Evolutionary conservation across 2,113 vertebrate genomes (phyloP).

Genomic region (Macaca mulatta): DNA sequence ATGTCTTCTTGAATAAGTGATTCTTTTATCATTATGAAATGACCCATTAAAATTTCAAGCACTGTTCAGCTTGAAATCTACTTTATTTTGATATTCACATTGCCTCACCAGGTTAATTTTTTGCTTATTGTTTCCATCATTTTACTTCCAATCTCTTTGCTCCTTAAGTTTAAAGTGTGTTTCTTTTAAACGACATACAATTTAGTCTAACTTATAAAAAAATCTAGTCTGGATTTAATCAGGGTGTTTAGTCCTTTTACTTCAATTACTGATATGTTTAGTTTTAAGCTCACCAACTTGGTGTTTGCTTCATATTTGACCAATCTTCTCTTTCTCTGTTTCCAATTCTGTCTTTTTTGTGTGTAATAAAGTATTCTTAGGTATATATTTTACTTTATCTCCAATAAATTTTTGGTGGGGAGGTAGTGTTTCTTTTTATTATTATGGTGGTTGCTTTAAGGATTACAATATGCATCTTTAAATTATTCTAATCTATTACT

Average conservation of each 20-base stretch:
- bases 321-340: neutral
- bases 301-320: neutral
- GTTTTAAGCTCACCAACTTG: neutral
- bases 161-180: neutral
- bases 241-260: neutral
- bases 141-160: neutral
- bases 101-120: neutral
- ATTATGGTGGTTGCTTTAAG: neutral
- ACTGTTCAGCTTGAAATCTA: neutral
- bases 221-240: neutral
- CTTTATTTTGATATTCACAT: neutral
- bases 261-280: neutral
- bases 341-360: neutral
- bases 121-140: neutral
- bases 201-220: neutral
- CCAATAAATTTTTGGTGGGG: neutral
- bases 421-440: neutral
- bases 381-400: neutral
- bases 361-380: neutral
- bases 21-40: neutral
- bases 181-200: neutral
- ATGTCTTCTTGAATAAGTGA: neutral
- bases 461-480: neutral
- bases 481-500: constrained; percentile 7
- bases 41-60: neutral